phyloP scores from a whole-genome alignment of 2,797 vertebrate species.

The Eospalax fontanierii region DNA sequence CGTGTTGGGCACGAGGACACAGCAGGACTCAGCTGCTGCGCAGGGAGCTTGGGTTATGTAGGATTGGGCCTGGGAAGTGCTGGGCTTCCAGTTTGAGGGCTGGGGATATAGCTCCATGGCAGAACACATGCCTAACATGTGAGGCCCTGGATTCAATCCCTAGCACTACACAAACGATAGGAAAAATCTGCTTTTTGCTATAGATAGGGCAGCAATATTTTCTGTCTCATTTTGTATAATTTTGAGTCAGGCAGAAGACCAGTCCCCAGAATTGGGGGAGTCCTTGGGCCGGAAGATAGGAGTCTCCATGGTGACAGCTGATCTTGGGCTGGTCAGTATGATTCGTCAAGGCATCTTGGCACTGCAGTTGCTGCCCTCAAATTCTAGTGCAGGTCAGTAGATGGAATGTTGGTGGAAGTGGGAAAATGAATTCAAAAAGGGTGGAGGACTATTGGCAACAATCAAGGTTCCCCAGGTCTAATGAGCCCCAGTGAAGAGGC shows the following conservation, averaged over 20 bases:
- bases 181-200: neutral
- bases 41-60: neutral
- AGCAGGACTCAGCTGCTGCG: neutral
- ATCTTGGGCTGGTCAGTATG: constrained; percentile 98
- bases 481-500: neutral
- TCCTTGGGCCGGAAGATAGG: constrained; percentile 91
- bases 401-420: neutral
- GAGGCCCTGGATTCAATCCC: neutral
- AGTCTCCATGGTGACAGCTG: constrained; percentile 96
- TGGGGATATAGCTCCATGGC: neutral
- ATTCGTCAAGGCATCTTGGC: constrained; percentile 98
- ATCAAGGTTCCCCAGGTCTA: neutral
- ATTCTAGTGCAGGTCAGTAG: constrained; percentile 96
- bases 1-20: neutral
- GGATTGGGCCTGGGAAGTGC: neutral
- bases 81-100: neutral
- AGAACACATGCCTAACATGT: neutral
- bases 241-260: constrained; percentile 89
- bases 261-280: constrained; percentile 88
- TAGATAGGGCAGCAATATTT: neutral
- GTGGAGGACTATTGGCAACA: neutral
- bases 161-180: neutral
- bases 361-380: constrained; percentile 96
- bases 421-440: neutral
- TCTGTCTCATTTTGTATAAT: constrained; percentile 32